Percentiles rank a stretch among this genome's conserved stretches.
These are phyloP conservation scores for Mylabris sibirica DNA, from an alignment of 2,888 invertebrate genomes.

Conservation along the genomic window DNA sequence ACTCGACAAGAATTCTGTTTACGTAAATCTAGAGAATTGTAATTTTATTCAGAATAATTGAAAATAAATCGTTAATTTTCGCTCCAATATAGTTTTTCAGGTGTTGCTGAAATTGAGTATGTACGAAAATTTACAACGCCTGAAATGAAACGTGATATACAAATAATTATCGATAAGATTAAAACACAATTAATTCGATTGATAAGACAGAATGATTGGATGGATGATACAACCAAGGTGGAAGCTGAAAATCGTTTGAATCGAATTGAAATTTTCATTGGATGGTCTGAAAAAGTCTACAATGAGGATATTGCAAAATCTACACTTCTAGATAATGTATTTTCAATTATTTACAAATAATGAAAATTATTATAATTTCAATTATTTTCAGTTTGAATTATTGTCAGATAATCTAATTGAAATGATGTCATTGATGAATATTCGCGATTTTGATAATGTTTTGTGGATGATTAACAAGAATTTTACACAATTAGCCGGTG, in stretches of 20 bases:
- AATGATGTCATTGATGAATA: conserved; percentile 35
- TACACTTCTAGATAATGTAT: conserved; percentile 43
- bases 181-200: conserved; percentile 39
- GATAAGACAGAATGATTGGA: conserved; percentile 41
- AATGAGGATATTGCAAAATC: conserved; percentile 43
- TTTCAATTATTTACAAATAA: not conserved
- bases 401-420: conserved; percentile 41
- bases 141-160: conserved; percentile 39
- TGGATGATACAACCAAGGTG: conserved; percentile 40
- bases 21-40: conserved; percentile 40
- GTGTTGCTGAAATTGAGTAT: conserved; percentile 48
- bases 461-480: conserved; percentile 35
- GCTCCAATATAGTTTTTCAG: conserved; percentile 39
- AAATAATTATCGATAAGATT: conserved; percentile 41
- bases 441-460: conserved; percentile 33
- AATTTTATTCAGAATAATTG: conserved; percentile 27
- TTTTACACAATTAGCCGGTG: conserved; percentile 12
- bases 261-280: conserved; percentile 42
- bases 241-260: conserved; percentile 34
- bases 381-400: conserved; percentile 33
- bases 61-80: not conserved
- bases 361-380: conserved; percentile 14
- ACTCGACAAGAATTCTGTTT: conserved; percentile 41
- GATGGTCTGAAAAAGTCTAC: conserved; percentile 44
- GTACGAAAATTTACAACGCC: conserved; percentile 41